These are phyloP conservation scores for Lithodes maja DNA, from an alignment of 2,888 invertebrate species.

Conservation along the genomic window DNA sequence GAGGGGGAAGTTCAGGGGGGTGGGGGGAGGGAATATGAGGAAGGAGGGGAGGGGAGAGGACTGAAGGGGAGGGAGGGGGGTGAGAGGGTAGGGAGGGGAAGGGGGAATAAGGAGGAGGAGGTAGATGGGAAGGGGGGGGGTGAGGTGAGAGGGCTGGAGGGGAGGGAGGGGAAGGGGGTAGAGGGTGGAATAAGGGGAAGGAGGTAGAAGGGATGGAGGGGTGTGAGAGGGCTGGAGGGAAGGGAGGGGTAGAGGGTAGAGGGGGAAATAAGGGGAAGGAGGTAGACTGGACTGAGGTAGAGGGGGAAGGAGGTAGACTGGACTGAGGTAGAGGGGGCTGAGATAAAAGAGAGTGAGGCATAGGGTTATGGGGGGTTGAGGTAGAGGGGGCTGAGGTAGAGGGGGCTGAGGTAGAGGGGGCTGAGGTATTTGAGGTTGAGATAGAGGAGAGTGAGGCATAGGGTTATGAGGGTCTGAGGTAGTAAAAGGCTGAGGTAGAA, in stretches of 20 bases:
- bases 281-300: not conserved
- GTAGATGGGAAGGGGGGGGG: not conserved
- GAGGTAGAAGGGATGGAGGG: not conserved
- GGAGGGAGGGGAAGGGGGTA: not conserved
- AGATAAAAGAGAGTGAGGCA: not conserved
- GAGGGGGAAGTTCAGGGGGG: not conserved
- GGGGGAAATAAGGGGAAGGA: not conserved
- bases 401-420: not conserved
- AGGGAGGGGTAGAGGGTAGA: not conserved
- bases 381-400: not conserved
- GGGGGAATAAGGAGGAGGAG: not conserved
- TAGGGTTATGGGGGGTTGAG: not conserved
- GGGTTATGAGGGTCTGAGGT: too few species aligned
- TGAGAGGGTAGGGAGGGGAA: not conserved
- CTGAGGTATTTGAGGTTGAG: too few species aligned
- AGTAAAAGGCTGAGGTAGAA: too few species aligned
- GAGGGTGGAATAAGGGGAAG: not conserved
- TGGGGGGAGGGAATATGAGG: not conserved
- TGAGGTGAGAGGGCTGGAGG: not conserved
- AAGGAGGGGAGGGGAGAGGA: not conserved
- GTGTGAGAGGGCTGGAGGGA: not conserved
- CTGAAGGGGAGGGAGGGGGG: not conserved
- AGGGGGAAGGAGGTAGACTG: not conserved
- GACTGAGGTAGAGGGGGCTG: not conserved
- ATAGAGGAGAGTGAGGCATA: too few species aligned